Conservation (phyloP, 2,113 vertebrate genomes). For the Callipepla squamata region DNA sequence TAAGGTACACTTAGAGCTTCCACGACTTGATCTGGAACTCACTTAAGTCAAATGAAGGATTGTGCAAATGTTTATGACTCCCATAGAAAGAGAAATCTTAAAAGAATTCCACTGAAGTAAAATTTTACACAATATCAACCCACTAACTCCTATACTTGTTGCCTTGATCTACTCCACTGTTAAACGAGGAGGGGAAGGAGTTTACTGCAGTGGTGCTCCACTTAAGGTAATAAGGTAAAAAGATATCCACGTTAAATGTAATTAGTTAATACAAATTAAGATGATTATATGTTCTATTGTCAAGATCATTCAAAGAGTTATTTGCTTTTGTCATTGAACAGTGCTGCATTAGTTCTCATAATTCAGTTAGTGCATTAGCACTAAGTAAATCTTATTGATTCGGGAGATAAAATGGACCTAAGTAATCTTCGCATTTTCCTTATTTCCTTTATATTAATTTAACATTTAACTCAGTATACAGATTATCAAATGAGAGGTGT, state of each 20-base stretch:
- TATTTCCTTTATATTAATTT: conserved; percentile 65
- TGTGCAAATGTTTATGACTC: background rate
- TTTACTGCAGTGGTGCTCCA: conserved; percentile 30
- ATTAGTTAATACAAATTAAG: conserved; percentile 80
- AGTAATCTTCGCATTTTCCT: conserved; percentile 69
- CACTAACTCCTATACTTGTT: conserved; percentile 8
- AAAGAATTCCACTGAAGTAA: background rate
- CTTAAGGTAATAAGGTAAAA: conserved; percentile 68
- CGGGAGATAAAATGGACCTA: conserved; percentile 69
- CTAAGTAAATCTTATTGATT: conserved; percentile 82
- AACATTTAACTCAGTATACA: conserved; percentile 56
- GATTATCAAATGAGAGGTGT: conserved; percentile 49
- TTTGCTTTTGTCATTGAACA: conserved; percentile 80
- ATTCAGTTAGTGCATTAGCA: conserved; percentile 83
- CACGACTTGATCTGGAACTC: background rate
- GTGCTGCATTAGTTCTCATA: conserved; percentile 75
- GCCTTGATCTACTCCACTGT: conserved; percentile 30
- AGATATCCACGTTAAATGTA: conserved; percentile 74
- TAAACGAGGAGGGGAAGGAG: conserved; percentile 35
- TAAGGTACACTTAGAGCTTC: background rate
- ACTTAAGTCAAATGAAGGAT: background rate
- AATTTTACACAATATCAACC: background rate
- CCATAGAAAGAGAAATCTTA: background rate
- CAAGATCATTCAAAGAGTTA: conserved; percentile 75
- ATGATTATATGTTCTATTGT: conserved; percentile 80